A percentile compares a stretch with the other conserved stretches of the same genome.
These are phyloP conservation scores for Megathymus violae DNA, from an alignment of 1,140 invertebrate species.

Conservation along the genomic window DNA sequence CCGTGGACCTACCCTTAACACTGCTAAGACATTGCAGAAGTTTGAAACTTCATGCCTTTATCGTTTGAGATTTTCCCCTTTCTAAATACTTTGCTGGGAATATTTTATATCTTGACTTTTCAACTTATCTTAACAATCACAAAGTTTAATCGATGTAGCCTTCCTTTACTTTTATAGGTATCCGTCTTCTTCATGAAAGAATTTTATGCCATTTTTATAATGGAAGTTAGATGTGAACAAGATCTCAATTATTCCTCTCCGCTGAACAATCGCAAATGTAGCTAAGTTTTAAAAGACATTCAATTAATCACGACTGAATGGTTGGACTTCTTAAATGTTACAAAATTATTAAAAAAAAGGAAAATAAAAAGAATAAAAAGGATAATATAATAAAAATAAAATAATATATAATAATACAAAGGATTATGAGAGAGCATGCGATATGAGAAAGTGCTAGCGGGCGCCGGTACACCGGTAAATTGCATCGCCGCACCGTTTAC, in stretches of 20 bases:
- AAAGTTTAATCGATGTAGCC: not conserved
- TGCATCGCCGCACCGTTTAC: not conserved
- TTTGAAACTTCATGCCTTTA: not conserved
- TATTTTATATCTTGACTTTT: not conserved
- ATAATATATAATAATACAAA: no score
- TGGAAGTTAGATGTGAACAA: no score
- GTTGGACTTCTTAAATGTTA: no score
- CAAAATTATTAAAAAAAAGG: no score
- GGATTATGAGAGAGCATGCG: no score
- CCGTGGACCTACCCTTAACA: not conserved
- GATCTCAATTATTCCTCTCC: no score
- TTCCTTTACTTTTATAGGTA: not conserved
- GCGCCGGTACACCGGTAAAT: not conserved
- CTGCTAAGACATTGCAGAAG: not conserved
- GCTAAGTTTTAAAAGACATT: no score
- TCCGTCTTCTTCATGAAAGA: not conserved
- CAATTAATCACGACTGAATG: no score
- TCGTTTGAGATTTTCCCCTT: conserved; percentile 1
- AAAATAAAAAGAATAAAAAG: not conserved
- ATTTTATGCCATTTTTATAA: no score
- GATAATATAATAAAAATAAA: not conserved
- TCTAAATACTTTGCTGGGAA: not conserved
- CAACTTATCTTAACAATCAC: not conserved
- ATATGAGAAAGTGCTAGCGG: not conserved
- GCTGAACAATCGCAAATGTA: not conserved